These are phyloP conservation scores for Podarcis lilfordi DNA, from an alignment of 2,797 vertebrate species.

Conservation along the genomic window DNA sequence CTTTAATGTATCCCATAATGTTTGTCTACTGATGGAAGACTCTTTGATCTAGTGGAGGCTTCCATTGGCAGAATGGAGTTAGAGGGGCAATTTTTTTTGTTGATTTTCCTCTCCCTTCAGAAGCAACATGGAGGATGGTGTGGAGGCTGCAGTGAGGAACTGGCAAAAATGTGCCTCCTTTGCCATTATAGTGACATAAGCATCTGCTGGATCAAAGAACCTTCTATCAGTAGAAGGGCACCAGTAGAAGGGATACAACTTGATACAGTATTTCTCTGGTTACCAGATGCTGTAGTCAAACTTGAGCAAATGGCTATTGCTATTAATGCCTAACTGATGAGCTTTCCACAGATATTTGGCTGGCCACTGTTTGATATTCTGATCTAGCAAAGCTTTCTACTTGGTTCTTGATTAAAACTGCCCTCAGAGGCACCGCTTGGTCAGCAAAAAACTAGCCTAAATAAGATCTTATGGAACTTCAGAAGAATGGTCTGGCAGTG, in stretches of 20 bases:
- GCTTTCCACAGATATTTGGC: not conserved
- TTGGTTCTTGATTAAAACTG: not conserved
- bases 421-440: not conserved
- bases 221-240: not conserved
- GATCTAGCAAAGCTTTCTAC: not conserved
- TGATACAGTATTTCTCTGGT: not conserved
- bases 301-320: not conserved
- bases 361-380: not conserved
- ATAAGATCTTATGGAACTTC: not conserved
- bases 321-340: not conserved
- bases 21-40: too few relatives aligned
- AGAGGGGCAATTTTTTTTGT: too few relatives aligned
- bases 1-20: not conserved
- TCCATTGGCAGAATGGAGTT: too few relatives aligned
- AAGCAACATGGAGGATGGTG: not conserved
- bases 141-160: too few relatives aligned
- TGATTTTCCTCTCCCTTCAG: not conserved
- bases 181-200: not conserved
- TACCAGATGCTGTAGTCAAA: not conserved
- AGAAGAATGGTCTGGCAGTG: not conserved
- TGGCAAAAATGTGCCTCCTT: too few relatives aligned
- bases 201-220: not conserved
- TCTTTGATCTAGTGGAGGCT: too few relatives aligned
- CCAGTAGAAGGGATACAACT: not conserved
- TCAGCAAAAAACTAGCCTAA: not conserved